Conservation (phyloP, 2,797 vertebrate species). For the Mus caroli region DNA sequence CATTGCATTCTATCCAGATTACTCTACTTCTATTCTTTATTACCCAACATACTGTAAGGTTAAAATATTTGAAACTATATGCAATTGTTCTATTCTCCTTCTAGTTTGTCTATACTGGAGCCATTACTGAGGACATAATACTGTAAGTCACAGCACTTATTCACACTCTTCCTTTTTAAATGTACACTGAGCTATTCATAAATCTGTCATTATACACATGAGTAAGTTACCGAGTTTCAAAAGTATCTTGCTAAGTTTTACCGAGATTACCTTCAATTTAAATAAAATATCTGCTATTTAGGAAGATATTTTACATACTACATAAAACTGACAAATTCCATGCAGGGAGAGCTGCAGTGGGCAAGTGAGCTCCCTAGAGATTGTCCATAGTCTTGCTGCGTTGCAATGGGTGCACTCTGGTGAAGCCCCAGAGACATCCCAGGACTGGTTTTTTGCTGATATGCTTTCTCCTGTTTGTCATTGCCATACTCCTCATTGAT, state of each 20-base stretch:
- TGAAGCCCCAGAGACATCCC: not conserved
- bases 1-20: not conserved
- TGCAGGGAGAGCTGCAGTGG: not conserved
- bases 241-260: not conserved
- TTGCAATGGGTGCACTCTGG: not conserved
- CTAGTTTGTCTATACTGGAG: not conserved
- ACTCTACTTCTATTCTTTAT: not conserved
- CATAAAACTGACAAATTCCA: not conserved
- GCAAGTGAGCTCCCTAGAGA: not conserved
- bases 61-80: constrained; percentile 4
- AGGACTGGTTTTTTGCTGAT: not conserved
- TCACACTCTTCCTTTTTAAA: not conserved
- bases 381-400: not conserved
- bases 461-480: not conserved
- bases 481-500: not conserved
- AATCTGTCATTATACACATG: not conserved
- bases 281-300: not conserved
- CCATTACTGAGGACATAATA: not conserved
- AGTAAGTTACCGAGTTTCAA: not conserved
- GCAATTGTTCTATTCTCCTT: not conserved
- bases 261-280: constrained; percentile 8
- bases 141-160: not conserved
- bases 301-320: not conserved
- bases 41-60: not conserved
- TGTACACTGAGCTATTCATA: not conserved